These are phyloP conservation scores for Bombyx huttoni DNA, from an alignment of 2,888 invertebrate species.

Conservation along the genomic window DNA sequence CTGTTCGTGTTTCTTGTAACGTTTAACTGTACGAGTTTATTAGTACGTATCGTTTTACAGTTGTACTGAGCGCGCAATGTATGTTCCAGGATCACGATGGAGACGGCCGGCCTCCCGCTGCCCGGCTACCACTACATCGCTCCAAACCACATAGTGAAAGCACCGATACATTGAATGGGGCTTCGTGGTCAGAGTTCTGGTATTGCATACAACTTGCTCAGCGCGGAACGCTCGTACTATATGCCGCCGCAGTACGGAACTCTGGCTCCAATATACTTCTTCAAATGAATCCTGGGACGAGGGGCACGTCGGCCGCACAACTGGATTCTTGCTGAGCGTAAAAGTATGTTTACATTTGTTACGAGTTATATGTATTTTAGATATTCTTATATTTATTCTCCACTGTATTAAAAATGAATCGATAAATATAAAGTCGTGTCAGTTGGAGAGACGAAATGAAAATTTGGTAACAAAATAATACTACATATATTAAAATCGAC, in stretches of 20 bases:
- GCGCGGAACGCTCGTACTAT: conserved; percentile 24
- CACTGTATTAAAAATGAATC: conserved; percentile 55
- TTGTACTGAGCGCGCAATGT: not conserved
- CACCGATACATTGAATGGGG: conserved; percentile 86
- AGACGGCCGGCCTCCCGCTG: conserved; percentile 92
- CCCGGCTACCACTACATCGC: conserved; percentile 93
- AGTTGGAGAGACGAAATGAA: conserved; percentile 9
- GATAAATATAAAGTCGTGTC: conserved; percentile 33
- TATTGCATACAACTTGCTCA: conserved; percentile 32
- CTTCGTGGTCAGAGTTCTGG: conserved; percentile 43
- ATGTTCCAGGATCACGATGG: conserved; percentile 92
- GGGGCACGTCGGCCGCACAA: conserved; percentile 47
- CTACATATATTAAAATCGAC: conserved; percentile 36
- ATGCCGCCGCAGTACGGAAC: conserved; percentile 41
- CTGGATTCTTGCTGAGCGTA: conserved; percentile 42
- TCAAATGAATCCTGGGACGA: conserved; percentile 44
- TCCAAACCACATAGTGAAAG: conserved; percentile 93
- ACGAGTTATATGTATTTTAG: conserved; percentile 77
- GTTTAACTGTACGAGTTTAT: not conserved
- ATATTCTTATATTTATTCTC: conserved; percentile 80
- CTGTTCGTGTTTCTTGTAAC: not conserved
- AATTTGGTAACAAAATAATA: conserved; percentile 16
- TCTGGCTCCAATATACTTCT: conserved; percentile 58
- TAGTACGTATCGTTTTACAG: not conserved
- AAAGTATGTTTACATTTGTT: conserved; percentile 69